Base-by-base conservation (phyloP, 37 sponge, comb jelly and placozoan genomes). In the Ianthella basta region DNA sequence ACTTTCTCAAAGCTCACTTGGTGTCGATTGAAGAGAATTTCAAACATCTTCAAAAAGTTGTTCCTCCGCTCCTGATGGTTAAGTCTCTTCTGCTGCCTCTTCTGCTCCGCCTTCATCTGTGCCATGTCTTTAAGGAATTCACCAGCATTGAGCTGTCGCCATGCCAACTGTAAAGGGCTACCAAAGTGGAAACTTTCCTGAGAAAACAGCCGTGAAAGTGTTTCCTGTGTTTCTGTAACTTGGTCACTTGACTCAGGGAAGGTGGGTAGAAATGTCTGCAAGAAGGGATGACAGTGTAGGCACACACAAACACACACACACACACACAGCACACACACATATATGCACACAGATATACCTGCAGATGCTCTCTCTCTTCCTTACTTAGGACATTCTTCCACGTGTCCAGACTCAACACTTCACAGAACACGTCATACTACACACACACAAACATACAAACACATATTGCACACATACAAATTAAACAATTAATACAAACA, bases 121-220 rank as follows among this genome's bases (percentile, higher is more conserved):
- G 37, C 40, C 23, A 72, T 37, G 40, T 72, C 39, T 19, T 21
- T 72, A 37, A 37, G 37, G 14, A 33, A 33, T 30, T 72, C 73
- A 34, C 40, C 34, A 12, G 61, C 32, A 33, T 65, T 59, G 34
- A 92, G 50, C 69, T 80, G 80, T 18, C 84, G 66, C 88, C 86
- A 87, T 20, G 81, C 35, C 37, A 67, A 25, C 1, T 83, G 36
- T 41, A 95, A 32, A 36, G 95, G 95, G 64, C 82, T 89, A 5
- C 93, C 95, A 72, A 95, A 95, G 34, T 68, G 79, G 20, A 89
- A 65, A n/a, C 60, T 39, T 37, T 83, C 88, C 19, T 86, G 85
- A 50, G 67, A 68, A 56, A 92, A 87, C 24, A 92, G 44, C 39
- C 35, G 15, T 75, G 89, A 89, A 54, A 75, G 55, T 2, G 55